Evolutionary conservation across 2,797 vertebrate species (phyloP), one percentile per base, ranked within the genome.

Genomic region (Hafferia zeledoni): DNA sequence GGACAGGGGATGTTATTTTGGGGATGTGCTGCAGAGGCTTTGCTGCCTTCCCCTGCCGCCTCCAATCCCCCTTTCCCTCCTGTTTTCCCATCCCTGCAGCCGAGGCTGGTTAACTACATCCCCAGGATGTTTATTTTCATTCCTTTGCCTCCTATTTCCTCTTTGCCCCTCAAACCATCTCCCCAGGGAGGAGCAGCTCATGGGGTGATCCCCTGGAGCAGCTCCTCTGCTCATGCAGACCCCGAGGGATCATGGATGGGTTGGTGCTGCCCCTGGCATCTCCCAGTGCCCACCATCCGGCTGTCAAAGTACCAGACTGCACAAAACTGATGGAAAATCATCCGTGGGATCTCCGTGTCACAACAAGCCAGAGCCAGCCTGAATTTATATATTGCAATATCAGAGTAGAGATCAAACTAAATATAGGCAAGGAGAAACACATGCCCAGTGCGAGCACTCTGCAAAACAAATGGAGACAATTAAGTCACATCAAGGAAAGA

Each of bases 401-500:
- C 77, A 13, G 1, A 9, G 70, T 6, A 44, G 63, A 92, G 89
- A 65, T 90, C 74, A 87, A 88, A 69, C 94, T 90, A 95, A 95
- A 85, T 84, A 90, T 70, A 91, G 89, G 46, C 71, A 33, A 71
- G 50, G 50, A 81, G 70, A 92, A 83, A 30, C 13, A 47, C 70
- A 83, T 9, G 53, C 79, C 78, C 75, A 59, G 43, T 3, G 24
- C 0, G 2, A 94, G 67, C 33, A 1, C 59, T 56, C 56, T 3
- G 10, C 76, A 79, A 31, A 60, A 44, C 80, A 87, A 87, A 82
- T 47, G 60, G 90, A 83, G 91, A 79, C 74, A 90, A 93, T 93
- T 89, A 84, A 92, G 83, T 47, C 92, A 76, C 92, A 92, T 87
- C 84, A 52, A 87, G 83, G 41, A 78, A 80, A 90, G 59, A 70